A percentile compares a stretch with the other conserved stretches of the same genome.
phyloP scores from a whole-genome alignment of 2,888 invertebrate genomes.

The Heteropelma amictum region DNA sequence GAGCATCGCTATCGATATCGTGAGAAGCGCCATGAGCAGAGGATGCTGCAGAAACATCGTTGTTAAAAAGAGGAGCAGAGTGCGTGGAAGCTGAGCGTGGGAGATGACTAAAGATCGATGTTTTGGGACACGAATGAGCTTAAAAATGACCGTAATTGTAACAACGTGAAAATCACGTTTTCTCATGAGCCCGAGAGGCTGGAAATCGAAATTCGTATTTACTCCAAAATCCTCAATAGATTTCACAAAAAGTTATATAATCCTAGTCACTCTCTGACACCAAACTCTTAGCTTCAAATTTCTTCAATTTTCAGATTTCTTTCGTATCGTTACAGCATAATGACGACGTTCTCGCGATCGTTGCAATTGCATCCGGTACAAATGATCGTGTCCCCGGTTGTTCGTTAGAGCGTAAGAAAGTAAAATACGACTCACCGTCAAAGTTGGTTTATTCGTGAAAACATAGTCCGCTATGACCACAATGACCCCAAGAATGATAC shows the following conservation, averaged over 20 bases:
- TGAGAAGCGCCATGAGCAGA: conserved; percentile 84
- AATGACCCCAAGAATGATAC: conserved; percentile 84
- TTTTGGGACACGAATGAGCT: background rate
- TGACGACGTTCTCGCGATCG: background rate
- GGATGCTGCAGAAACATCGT: conserved; percentile 81
- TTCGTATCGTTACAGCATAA: too few relatives aligned
- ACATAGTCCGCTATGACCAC: conserved; percentile 85
- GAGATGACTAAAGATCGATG: background rate
- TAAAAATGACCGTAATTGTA: background rate
- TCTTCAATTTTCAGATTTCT: too few relatives aligned
- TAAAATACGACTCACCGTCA: conserved; percentile 80
- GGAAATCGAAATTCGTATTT: background rate
- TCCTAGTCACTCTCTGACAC: too few relatives aligned
- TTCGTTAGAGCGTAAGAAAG: too few relatives aligned
- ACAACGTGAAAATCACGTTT: background rate
- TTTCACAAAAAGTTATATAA: background rate
- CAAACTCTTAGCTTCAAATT: too few relatives aligned
- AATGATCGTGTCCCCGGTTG: too few relatives aligned
- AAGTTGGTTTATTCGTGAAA: conserved; percentile 82
- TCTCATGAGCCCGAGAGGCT: too few relatives aligned
- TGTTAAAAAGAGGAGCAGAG: background rate
- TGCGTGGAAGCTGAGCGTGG: background rate
- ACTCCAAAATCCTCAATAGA: background rate
- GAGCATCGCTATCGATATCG: conserved; percentile 83
- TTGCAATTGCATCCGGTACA: background rate